A percentile compares a stretch with the other conserved stretches of the same genome.
phyloP scores from a whole-genome alignment of 1,140 invertebrate genomes.

The Metaphire vulgaris region DNA sequence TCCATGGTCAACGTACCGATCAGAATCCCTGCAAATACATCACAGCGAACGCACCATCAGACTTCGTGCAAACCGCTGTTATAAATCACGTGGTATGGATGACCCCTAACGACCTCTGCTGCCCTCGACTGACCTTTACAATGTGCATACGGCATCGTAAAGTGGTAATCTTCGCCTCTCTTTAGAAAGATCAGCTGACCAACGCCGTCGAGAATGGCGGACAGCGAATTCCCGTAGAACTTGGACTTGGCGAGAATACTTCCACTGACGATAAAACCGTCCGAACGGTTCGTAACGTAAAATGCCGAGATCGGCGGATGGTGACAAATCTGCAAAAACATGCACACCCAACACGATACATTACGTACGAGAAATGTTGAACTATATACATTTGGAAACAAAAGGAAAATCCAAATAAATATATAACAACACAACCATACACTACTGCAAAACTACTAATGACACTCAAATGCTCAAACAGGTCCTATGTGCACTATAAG shows the following conservation, averaged over 20 bases:
- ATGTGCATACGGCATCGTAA: constrained; percentile 91
- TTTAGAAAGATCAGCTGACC: constrained; percentile 75
- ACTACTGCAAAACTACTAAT: too few relatives aligned
- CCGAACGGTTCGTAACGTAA: constrained; percentile 86
- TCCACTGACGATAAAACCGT: constrained; percentile 83
- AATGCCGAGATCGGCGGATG: constrained; percentile 91
- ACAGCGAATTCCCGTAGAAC: constrained; percentile 86
- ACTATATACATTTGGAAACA: too few relatives aligned
- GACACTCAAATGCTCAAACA: too few relatives aligned
- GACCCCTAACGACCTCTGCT: too few relatives aligned
- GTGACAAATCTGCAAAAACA: constrained; percentile 67
- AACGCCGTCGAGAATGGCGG: constrained; percentile 81
- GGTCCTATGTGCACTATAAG: too few relatives aligned
- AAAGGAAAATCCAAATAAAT: too few relatives aligned
- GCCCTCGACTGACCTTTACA: constrained; percentile 70
- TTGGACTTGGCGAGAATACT: constrained; percentile 88
- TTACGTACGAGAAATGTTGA: too few relatives aligned
- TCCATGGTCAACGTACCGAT: constrained; percentile 92
- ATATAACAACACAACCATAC: too few relatives aligned
- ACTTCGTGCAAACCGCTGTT: too few relatives aligned
- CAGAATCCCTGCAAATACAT: constrained; percentile 71
- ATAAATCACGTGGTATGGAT: too few relatives aligned
- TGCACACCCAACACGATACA: too few relatives aligned
- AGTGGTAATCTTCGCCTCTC: constrained; percentile 82
- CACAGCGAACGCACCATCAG: too few relatives aligned